phyloP scores from a whole-genome alignment of 1,140 invertebrate genomes.

The Venturia canescens region DNA sequence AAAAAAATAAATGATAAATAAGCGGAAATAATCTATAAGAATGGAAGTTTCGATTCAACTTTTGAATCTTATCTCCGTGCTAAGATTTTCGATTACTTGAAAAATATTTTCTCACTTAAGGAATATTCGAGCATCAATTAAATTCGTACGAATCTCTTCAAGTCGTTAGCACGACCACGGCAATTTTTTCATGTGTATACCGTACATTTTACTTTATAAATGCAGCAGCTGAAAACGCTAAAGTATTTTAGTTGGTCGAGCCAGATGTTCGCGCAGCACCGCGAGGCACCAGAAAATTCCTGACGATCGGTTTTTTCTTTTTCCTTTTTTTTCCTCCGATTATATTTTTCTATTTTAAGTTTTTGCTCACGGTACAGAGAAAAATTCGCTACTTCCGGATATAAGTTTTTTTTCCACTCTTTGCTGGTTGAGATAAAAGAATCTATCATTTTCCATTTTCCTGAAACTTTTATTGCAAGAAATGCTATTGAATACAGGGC shows the following conservation, averaged over 20 bases:
- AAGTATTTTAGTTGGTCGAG: constrained; percentile 42
- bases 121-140: not conserved
- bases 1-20: no score
- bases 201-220: not conserved
- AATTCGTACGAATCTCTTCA: not conserved
- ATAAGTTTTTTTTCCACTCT: no score
- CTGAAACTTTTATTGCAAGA: no score
- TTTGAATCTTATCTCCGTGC: no score
- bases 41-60: not conserved
- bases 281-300: constrained; percentile 27
- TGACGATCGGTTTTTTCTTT: constrained; percentile 37
- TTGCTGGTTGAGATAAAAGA: no score
- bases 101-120: not conserved
- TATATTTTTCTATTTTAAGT: not conserved
- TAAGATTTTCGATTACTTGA: not conserved
- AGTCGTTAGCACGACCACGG: not conserved
- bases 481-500: no score
- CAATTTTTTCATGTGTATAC: constrained; percentile 6
- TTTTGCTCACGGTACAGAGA: not conserved
- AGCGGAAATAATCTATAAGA: not conserved
- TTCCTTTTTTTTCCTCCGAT: not conserved
- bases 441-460: no score
- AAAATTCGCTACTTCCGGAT: not conserved
- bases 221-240: constrained; percentile 32
- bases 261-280: constrained; percentile 43